Base-by-base conservation (phyloP, 1,140 invertebrate genomes). In the Bombus picipes region DNA sequence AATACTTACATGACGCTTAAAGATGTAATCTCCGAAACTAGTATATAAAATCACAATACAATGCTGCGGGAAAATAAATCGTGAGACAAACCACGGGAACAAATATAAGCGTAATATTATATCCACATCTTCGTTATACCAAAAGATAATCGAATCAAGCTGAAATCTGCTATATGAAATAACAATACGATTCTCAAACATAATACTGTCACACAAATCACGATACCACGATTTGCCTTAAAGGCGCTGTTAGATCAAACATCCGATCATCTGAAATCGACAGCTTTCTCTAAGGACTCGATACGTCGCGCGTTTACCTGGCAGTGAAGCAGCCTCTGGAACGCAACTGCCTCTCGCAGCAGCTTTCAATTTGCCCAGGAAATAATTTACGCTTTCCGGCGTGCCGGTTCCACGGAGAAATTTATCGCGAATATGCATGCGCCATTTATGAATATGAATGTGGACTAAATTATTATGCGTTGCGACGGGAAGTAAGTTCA, bases 371-470 rank as follows among this genome's bases (percentile, higher is more conserved):
- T 90, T 85, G 82, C 71, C 65, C 28, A 13, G 73, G 72, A 90
- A 90, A 90, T 90, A 90, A 90, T 90, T 90, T 85, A 90, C 86
- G 83, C 86, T 90, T 90, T 90, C 76, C 75, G 70, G 68, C 34
- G 41, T 15, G 4, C 10, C 62, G 37, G 70, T 43, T 80, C 72
- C 71, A 43, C 62, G 68, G 82, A 79, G 88, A 88, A 90, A 90
- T 90, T 86, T 90, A 90, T 90, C 75, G 82, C 81, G 89, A 90
- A 90, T 90, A 90, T 90, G 88, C 83, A 90, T 90, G 88, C 82
- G 71, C 74, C 68, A 75, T 87, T 89, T 88, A 90, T 90, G 88
- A 90, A 90, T 90, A 90, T 90, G 89, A 90, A 90, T 90, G 90
- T 71, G 76, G 5, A 70, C 66, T 73, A 83, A 88, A 88, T 90